Base-by-base conservation (phyloP, 2,888 invertebrate species). In the Myopa tessellatipennis region DNA sequence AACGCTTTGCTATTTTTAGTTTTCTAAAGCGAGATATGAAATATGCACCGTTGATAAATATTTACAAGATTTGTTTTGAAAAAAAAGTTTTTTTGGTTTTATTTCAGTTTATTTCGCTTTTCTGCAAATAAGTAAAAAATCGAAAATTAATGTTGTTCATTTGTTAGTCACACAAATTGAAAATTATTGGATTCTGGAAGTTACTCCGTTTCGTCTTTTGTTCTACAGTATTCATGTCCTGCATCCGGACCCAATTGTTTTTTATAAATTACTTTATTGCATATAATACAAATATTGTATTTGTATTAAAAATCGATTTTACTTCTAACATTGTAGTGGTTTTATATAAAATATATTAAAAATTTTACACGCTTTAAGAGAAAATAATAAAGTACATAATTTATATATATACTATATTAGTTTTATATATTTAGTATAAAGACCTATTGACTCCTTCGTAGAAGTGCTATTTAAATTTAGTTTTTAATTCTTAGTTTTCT, bases 381-480 rank as follows among this genome's bases (percentile, higher is more conserved):
- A 40, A 77, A 72, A 40, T 68, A 63, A 73, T 73, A 69, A 72
- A 36, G 72, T 73, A 73, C 77, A 73, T 73, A 77, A 73, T 61
- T 73, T 73, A 68, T 69, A 69, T 74, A 74, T 61, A 74, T 74
- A 60, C 69, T 69, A 75, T 69, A 75, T 75, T 50, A 58, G 68
- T 68, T 38, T 60, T 69, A 55, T 75, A 68, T 69, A 45, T 69
- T 75, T 50, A 60, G 60, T 72, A 18, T 76, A 70, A 76, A 71
- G 71, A 71, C 52, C 71, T 78, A 61, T 77, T 76, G 74, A 76
- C 74, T 76, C 78, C 76, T 77, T 76, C 69, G 75, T 74, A 78
- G 78, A 77, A 74, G 81, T 78, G 78, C 79, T 81, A 65, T 80
- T 80, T 79, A 71, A 68, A 67, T 74, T 78, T 58, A 38, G 75